These are phyloP conservation scores for Corvus moneduloides DNA, from an alignment of 2,113 vertebrate species.

Conservation along the genomic window DNA sequence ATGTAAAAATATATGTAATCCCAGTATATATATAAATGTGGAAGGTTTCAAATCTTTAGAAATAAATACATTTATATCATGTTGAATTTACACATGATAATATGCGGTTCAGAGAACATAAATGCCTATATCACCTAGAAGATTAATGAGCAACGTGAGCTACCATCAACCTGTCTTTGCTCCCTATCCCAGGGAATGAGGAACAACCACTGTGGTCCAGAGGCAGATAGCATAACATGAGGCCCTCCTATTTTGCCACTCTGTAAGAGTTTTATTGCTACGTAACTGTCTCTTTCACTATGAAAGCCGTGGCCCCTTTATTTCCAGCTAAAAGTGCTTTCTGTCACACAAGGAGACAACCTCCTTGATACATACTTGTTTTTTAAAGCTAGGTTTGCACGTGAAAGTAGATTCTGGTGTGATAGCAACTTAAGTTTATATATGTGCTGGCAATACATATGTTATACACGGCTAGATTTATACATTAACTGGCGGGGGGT, in stretches of 20 bases:
- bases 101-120: not conserved
- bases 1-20: not conserved
- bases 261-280: not conserved
- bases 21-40: not conserved
- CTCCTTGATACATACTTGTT: not conserved
- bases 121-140: not conserved
- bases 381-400: not conserved
- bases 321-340: not conserved
- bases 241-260: accelerated
- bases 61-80: not conserved
- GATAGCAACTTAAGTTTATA: not conserved
- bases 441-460: not conserved
- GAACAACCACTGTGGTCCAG: not conserved
- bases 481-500: accelerated
- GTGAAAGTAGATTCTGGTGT: not conserved
- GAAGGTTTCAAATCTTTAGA: not conserved
- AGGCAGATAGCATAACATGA: not conserved
- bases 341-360: not conserved
- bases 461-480: not conserved
- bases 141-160: not conserved
- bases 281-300: not conserved
- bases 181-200: not conserved
- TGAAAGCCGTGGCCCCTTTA: not conserved
- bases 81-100: not conserved
- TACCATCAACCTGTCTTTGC: not conserved